phyloP scores from a whole-genome alignment of 2,888 invertebrate genomes.

The Lasioglossum lativentre region DNA sequence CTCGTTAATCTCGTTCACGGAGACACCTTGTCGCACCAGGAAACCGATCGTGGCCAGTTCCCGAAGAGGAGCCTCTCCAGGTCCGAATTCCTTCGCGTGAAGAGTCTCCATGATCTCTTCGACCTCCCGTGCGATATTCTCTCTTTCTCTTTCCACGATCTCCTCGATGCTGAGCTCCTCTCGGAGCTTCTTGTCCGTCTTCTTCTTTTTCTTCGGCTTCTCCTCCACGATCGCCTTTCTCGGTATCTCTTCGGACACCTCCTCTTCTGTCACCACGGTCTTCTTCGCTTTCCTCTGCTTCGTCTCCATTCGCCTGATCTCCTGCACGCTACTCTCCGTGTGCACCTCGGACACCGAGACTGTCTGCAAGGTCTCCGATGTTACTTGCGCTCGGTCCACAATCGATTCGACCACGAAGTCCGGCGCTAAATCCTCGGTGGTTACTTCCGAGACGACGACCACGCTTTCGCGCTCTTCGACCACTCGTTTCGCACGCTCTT shows the following conservation, averaged over 20 bases:
- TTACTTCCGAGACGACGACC: constrained; percentile 80
- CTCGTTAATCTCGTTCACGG: constrained; percentile 90
- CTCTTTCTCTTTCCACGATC: constrained; percentile 87
- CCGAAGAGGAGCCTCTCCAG: constrained; percentile 91
- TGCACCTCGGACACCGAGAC: constrained; percentile 87
- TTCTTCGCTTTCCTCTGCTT: constrained; percentile 81
- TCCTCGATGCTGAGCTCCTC: constrained; percentile 86
- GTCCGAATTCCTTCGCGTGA: constrained; percentile 92
- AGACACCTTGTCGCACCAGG: constrained; percentile 90
- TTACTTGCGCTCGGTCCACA: constrained; percentile 76
- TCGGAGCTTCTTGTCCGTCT: constrained; percentile 83
- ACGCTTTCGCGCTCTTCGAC: constrained; percentile 85
- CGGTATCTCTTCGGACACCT: constrained; percentile 49
- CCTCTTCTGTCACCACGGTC: constrained; percentile 62
- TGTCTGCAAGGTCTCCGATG: constrained; percentile 85
- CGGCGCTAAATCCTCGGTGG: constrained; percentile 76
- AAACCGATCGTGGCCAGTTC: constrained; percentile 94
- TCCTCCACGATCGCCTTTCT: constrained; percentile 67
- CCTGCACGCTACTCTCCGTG: constrained; percentile 86
- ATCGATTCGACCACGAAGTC: constrained; percentile 77
- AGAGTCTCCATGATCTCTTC: constrained; percentile 91
- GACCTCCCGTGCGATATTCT: constrained; percentile 89
- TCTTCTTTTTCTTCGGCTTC: constrained; percentile 76
- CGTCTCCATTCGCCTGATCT: constrained; percentile 80
- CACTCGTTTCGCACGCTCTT: constrained; percentile 85